These are phyloP conservation scores for Nycticorax nycticorax DNA, from an alignment of 2,113 vertebrate species.

Conservation along the genomic window DNA sequence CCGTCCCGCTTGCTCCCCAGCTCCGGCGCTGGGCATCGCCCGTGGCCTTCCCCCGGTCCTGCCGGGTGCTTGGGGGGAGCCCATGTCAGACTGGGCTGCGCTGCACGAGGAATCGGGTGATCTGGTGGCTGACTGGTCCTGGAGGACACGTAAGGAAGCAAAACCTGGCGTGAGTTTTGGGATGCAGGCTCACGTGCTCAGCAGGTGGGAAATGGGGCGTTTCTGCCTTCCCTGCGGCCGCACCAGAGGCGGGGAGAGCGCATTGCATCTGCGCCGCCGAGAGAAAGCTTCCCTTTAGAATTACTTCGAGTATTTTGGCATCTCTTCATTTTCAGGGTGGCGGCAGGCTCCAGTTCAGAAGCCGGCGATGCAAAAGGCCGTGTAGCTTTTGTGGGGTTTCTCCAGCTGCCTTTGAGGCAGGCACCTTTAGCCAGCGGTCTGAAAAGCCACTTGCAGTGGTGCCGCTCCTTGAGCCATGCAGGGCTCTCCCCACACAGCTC, in stretches of 20 bases:
- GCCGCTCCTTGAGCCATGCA: neutral
- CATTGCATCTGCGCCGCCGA: neutral
- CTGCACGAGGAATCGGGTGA: accelerated
- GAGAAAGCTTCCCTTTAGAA: neutral
- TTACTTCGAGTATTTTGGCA: accelerated
- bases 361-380: accelerated
- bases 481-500: neutral
- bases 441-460: neutral
- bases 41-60: accelerated
- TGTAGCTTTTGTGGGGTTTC: accelerated
- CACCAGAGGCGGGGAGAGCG: neutral
- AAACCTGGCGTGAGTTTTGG: neutral
- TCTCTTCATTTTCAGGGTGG: neutral
- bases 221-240: neutral
- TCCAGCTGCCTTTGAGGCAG: neutral
- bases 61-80: accelerated
- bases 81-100: accelerated
- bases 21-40: neutral
- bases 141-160: neutral
- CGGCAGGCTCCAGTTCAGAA: neutral
- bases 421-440: accelerated
- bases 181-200: neutral
- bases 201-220: neutral
- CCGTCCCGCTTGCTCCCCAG: accelerated
- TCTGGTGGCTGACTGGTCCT: accelerated